phyloP scores from a whole-genome alignment of 1,140 invertebrate genomes.

The Drosophila teissieri region DNA sequence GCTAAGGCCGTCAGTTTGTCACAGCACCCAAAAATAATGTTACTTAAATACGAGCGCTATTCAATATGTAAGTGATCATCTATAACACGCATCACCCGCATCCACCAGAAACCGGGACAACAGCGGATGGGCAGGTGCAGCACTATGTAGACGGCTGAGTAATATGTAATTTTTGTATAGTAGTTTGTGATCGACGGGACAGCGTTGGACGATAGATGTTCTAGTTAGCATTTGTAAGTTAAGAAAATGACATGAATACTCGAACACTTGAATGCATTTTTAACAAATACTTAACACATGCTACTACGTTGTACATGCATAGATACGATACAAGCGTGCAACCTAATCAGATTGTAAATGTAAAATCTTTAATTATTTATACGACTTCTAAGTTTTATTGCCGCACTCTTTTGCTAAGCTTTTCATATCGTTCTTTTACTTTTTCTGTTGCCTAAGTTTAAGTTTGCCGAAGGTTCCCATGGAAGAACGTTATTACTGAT shows the following conservation, averaged over 20 bases:
- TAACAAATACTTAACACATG: constrained; percentile 68
- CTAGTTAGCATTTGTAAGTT: constrained; percentile 70
- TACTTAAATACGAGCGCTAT: constrained; percentile 58
- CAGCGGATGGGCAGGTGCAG: not conserved
- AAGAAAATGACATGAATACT: constrained; percentile 79
- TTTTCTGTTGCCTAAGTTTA: constrained; percentile 80
- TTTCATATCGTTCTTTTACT: constrained; percentile 51
- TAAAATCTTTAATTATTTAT: constrained; percentile 38
- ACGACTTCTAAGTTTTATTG: constrained; percentile 49
- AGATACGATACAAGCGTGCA: constrained; percentile 24
- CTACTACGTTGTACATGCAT: constrained; percentile 28
- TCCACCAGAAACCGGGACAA: not conserved
- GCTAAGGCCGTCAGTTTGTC: constrained; percentile 62
- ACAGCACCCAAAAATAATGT: constrained; percentile 68
- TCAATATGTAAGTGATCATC: constrained; percentile 35
- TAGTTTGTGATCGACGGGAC: constrained; percentile 60
- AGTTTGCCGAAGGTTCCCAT: constrained; percentile 51
- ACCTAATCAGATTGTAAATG: constrained; percentile 50
- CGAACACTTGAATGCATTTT: constrained; percentile 78
- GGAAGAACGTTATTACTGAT: constrained; percentile 64
- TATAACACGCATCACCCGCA: constrained; percentile 3
- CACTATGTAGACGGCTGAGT: constrained; percentile 40
- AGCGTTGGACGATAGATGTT: constrained; percentile 45
- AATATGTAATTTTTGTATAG: constrained; percentile 77
- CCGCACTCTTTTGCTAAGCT: constrained; percentile 70